These are phyloP conservation scores for Yponomeuta malinellus DNA, from an alignment of 2,888 invertebrate genomes.

Conservation along the genomic window DNA sequence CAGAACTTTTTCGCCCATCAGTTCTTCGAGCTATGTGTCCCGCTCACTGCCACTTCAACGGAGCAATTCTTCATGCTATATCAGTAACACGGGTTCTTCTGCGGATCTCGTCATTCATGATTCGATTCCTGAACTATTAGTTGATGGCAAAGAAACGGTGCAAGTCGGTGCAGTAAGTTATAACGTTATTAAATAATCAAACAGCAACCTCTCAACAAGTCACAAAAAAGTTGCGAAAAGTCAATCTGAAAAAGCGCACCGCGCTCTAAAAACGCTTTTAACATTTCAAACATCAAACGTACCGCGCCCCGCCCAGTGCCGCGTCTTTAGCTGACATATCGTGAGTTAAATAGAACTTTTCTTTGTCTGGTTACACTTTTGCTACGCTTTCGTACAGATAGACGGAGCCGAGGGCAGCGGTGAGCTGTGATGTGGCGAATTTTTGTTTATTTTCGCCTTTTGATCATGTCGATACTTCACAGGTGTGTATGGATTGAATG, in stretches of 20 bases:
- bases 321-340: slow-evolving; percentile 1
- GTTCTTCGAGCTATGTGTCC: no score
- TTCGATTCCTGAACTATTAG: no score
- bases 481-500: not conserved
- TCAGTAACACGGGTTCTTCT: no score
- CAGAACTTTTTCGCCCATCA: no score
- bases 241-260: not conserved
- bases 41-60: no score
- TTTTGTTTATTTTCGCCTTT: slow-evolving; percentile 45
- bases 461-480: not conserved
- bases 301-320: slow-evolving; percentile 5
- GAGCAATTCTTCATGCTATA: no score
- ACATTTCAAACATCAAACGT: not conserved
- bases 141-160: no score
- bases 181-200: no score
- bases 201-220: not conserved
- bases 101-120: no score
- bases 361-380: slow-evolving; percentile 4
- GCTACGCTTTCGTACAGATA: not conserved
- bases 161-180: no score
- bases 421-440: slow-evolving; percentile 65
- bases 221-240: slow-evolving; percentile 1
- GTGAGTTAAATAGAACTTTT: not conserved
- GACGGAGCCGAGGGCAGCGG: slow-evolving; percentile 35
- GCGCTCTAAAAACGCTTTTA: not conserved